These are phyloP conservation scores for Lethenteron reissneri DNA, from an alignment of 2,113 vertebrate species.

Conservation along the genomic window DNA sequence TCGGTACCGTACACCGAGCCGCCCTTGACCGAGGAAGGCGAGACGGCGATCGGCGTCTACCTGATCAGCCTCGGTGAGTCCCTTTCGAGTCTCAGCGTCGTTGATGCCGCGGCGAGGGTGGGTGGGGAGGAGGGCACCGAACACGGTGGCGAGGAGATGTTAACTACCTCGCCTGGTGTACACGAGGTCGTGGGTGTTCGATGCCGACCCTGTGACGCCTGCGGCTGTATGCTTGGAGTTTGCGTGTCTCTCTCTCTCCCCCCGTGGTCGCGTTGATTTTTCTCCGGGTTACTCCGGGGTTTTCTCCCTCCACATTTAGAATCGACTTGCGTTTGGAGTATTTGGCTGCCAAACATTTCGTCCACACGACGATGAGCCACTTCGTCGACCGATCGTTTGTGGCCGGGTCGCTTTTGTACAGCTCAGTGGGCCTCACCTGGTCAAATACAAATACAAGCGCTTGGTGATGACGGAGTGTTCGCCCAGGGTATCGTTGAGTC, in stretches of 20 bases:
- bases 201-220: not conserved
- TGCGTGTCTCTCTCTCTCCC: not conserved
- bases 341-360: too few species aligned
- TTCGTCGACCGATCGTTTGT: too few species aligned
- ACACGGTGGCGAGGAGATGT: not conserved
- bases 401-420: too few species aligned
- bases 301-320: too few species aligned
- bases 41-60: slow-evolving; percentile 41
- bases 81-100: not conserved
- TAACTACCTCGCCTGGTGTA: not conserved
- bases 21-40: slow-evolving; percentile 38
- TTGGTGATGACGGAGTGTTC: too few species aligned
- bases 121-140: not conserved
- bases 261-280: too few species aligned
- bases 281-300: too few species aligned
- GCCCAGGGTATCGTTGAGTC: too few species aligned
- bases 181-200: slow-evolving; percentile 5
- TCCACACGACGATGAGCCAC: too few species aligned
- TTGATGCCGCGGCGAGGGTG: not conserved
- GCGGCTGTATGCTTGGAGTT: not conserved
- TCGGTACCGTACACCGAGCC: slow-evolving; percentile 30
- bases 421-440: too few species aligned
- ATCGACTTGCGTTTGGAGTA: too few species aligned
- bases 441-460: too few species aligned
- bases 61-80: slow-evolving; percentile 36